Evolutionary conservation across 2,113 vertebrate species (phyloP).

Genomic region (Empidonax traillii): DNA sequence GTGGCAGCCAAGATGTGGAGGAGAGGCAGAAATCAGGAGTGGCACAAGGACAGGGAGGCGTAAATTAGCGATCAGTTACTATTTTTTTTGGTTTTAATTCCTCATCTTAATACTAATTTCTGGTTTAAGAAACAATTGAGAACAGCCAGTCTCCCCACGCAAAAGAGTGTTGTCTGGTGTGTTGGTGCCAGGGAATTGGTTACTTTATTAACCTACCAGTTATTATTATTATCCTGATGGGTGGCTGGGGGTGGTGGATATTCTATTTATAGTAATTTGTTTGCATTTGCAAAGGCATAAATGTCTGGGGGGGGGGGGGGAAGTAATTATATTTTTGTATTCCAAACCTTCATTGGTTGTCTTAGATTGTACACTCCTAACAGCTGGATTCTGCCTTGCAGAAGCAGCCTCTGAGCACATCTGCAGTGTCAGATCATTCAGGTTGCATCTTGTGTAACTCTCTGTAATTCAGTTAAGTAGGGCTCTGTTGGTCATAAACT

Average conservation of each 20-base stretch:
- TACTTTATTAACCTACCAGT: not conserved
- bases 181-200: not conserved
- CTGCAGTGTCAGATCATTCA: not conserved
- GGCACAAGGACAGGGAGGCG: not conserved
- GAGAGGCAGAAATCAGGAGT: not conserved
- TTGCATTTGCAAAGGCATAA: conserved; percentile 5
- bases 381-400: not conserved
- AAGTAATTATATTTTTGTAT: not conserved
- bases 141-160: not conserved
- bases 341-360: not conserved
- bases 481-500: not conserved
- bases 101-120: not conserved
- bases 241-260: not conserved
- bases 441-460: not conserved
- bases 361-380: not conserved
- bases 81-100: not conserved
- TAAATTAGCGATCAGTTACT: not conserved
- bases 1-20: not conserved
- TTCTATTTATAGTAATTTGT: not conserved
- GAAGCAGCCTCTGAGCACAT: not conserved
- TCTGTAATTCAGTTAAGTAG: not conserved
- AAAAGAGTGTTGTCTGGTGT: not conserved
- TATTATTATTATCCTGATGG: conserved; percentile 4
- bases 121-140: not conserved
- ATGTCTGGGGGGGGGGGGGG: not conserved